phyloP scores from a whole-genome alignment of 2,113 vertebrate genomes.

The Zosterops lateralis region DNA sequence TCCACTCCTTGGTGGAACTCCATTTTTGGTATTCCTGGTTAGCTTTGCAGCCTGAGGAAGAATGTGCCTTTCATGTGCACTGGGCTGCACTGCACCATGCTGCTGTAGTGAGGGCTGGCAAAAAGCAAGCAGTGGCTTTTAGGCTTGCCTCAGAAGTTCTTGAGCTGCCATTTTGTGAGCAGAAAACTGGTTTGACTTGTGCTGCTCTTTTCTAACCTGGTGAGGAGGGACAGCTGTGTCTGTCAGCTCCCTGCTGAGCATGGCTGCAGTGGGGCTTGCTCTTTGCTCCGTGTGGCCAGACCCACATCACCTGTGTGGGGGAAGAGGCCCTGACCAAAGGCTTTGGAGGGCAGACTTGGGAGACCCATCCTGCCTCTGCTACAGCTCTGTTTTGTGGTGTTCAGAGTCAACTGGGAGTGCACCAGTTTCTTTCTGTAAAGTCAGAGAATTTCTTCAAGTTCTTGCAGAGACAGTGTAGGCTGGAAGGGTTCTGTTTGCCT shows the following conservation, averaged over 20 bases:
- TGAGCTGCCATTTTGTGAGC: neutral
- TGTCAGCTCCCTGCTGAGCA: fast-evolving
- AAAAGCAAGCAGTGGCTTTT: neutral
- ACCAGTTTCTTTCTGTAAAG: neutral
- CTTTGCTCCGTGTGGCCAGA: neutral
- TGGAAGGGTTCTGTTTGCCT: neutral
- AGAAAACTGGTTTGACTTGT: neutral
- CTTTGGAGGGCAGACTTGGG: neutral
- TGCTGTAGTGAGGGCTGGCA: neutral
- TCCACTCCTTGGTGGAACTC: neutral
- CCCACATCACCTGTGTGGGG: fast-evolving
- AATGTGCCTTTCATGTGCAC: fast-evolving
- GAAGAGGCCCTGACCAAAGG: neutral
- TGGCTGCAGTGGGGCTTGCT: neutral
- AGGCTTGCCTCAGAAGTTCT: neutral
- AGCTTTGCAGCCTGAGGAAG: neutral
- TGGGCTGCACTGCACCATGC: neutral
- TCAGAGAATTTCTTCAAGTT: neutral
- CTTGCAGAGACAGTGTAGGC: neutral
- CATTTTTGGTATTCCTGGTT: neutral
- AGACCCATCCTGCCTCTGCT: neutral
- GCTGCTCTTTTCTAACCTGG: neutral
- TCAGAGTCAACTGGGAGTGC: neutral
- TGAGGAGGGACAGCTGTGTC: neutral
- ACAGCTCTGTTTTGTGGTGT: neutral